Evolutionary conservation across 2,113 vertebrate species (phyloP).

Genomic region (Clarias magur): DNA sequence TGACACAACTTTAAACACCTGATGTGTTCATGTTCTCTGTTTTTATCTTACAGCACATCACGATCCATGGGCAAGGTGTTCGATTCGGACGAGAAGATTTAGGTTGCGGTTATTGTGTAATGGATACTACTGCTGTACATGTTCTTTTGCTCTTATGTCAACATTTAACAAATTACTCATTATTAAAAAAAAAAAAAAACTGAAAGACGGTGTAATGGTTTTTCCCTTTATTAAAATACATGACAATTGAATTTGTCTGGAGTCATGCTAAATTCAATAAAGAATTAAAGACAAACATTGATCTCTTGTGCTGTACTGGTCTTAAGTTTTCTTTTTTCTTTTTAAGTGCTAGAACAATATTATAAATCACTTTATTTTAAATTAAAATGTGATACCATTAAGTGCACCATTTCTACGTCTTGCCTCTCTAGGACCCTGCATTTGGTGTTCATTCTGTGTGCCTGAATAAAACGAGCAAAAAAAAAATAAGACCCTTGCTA

Average conservation of each 20-base stretch:
- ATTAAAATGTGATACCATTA: neutral
- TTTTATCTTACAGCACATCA: neutral
- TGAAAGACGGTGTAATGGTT: neutral
- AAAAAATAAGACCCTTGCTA: neutral
- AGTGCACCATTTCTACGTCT: too few relatives aligned
- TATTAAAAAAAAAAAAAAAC: neutral
- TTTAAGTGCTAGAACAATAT: neutral
- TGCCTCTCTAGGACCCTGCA: neutral
- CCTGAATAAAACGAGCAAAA: neutral
- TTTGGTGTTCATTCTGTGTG: neutral
- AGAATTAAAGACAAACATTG: neutral
- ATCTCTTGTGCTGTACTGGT: neutral
- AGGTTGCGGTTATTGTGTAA: neutral
- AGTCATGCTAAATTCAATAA: neutral
- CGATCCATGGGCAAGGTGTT: neutral
- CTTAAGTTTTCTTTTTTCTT: neutral
- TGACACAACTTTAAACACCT: neutral
- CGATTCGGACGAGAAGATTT: neutral
- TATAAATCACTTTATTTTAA: neutral
- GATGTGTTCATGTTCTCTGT: neutral
- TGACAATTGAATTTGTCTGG: neutral
- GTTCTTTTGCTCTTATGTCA: neutral
- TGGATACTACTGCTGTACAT: neutral
- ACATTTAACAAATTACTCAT: neutral
- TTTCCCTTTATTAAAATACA: neutral